Percentiles rank a stretch among this genome's conserved stretches.
These are phyloP conservation scores for Oegoconia quadripuncta DNA, from an alignment of 2,888 invertebrate species.

Conservation along the genomic window DNA sequence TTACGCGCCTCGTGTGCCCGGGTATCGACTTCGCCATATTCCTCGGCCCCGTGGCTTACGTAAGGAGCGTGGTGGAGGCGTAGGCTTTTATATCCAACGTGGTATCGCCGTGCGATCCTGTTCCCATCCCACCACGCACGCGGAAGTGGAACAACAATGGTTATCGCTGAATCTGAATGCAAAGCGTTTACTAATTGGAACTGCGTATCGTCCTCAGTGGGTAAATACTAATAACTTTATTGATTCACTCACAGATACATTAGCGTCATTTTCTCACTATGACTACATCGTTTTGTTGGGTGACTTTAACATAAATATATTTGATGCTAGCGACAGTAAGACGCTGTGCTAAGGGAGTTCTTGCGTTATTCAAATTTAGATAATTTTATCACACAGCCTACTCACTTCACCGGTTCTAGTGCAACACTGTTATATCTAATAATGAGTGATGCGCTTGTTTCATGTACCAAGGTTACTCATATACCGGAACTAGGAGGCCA, in stretches of 20 bases:
- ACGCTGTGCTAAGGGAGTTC: no score
- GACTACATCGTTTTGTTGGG: no score
- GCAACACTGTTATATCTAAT: background rate
- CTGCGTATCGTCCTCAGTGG: slow-evolving; percentile 14
- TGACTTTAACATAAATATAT: no score
- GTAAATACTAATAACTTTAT: slow-evolving; percentile 6
- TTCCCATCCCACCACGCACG: slow-evolving; percentile 8
- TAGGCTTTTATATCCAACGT: slow-evolving; percentile 11
- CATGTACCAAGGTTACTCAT: background rate
- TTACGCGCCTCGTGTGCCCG: slow-evolving; percentile 5
- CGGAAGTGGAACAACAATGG: no score
- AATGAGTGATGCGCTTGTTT: background rate
- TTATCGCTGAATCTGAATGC: slow-evolving; percentile 10
- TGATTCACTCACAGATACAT: slow-evolving; percentile 15
- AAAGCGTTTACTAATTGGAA: slow-evolving; percentile 8
- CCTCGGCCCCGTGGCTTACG: no score
- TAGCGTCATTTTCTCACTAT: no score
- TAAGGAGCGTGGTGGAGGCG: slow-evolving; percentile 12
- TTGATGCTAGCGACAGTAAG: no score
- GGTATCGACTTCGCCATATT: slow-evolving; percentile 11
- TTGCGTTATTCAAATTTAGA: no score
- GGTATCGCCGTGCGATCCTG: slow-evolving; percentile 3
- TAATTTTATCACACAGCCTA: no score
- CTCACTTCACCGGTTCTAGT: background rate
- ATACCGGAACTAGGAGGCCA: background rate